A percentile compares a stretch with the other conserved stretches of the same genome.
Evolutionary conservation across 2,888 invertebrate genomes (phyloP).

Genomic region (Aspidiotus rigidus): DNA sequence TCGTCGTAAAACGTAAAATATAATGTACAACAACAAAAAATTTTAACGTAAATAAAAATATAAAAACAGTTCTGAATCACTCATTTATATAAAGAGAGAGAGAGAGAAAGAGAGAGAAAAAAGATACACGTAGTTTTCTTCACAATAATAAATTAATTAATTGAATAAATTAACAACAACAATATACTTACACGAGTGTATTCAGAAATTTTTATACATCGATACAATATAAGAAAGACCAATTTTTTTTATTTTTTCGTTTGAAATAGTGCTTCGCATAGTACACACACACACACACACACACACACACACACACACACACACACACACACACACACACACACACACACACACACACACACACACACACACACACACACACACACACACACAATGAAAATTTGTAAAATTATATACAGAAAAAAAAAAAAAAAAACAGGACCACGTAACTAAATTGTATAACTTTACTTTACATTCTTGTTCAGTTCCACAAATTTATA

Average conservation of each 20-base stretch:
- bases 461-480: too few species aligned
- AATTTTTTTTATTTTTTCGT: neutral
- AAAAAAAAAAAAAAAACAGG: too few species aligned
- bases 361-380: neutral
- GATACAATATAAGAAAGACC: neutral
- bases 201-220: constrained; percentile 2
- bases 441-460: too few species aligned
- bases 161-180: constrained; percentile 17
- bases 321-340: neutral
- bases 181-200: constrained; percentile 21
- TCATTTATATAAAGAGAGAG: constrained; percentile 8
- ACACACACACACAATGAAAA: too few species aligned
- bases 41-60: constrained; percentile 21
- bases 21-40: constrained; percentile 22
- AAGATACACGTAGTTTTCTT: constrained; percentile 13
- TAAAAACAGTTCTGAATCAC: constrained; percentile 25
- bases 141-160: constrained; percentile 15
- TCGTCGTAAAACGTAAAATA: constrained; percentile 21
- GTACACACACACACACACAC: neutral
- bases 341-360: neutral
- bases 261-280: neutral
- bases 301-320: neutral
- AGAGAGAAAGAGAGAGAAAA: constrained; percentile 18
- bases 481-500: too few species aligned
- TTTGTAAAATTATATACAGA: too few species aligned